phyloP scores from a whole-genome alignment of 1,140 invertebrate species.

The Papilio glaucus region DNA sequence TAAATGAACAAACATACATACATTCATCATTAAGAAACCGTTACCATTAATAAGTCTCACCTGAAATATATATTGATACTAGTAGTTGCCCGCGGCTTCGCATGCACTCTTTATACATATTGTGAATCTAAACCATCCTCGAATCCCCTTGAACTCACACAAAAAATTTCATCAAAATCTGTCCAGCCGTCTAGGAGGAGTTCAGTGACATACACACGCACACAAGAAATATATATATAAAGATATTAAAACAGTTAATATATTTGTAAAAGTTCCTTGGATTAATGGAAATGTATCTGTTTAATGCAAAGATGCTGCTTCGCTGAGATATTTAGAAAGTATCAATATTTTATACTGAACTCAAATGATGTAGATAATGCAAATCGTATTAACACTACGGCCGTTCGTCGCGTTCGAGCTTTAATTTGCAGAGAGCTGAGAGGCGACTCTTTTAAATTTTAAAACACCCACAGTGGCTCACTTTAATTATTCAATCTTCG shows the following conservation, averaged over 20 bases:
- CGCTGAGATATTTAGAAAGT: background rate
- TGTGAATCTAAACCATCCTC: too few species aligned
- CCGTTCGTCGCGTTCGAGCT: background rate
- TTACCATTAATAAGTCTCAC: too few species aligned
- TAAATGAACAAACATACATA: background rate
- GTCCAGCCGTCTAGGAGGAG: too few species aligned
- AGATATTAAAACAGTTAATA: too few species aligned
- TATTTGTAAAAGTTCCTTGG: background rate
- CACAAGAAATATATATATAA: too few species aligned
- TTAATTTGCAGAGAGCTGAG: background rate
- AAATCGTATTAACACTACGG: background rate
- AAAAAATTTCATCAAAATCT: too few species aligned
- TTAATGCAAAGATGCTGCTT: background rate
- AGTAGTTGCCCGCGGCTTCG: too few species aligned
- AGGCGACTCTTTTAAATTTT: slow-evolving; percentile 3
- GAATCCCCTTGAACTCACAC: too few species aligned
- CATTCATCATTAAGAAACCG: background rate
- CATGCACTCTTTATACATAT: too few species aligned
- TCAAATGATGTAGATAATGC: slow-evolving; percentile 13
- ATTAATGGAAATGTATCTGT: background rate
- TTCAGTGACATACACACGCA: too few species aligned
- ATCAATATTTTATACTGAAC: background rate
- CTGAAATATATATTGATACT: too few species aligned
- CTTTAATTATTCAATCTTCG: slow-evolving; percentile 1
- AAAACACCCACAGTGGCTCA: background rate